These are phyloP conservation scores for Synergus gifuensis DNA, from an alignment of 2,888 invertebrate genomes.

Conservation along the genomic window DNA sequence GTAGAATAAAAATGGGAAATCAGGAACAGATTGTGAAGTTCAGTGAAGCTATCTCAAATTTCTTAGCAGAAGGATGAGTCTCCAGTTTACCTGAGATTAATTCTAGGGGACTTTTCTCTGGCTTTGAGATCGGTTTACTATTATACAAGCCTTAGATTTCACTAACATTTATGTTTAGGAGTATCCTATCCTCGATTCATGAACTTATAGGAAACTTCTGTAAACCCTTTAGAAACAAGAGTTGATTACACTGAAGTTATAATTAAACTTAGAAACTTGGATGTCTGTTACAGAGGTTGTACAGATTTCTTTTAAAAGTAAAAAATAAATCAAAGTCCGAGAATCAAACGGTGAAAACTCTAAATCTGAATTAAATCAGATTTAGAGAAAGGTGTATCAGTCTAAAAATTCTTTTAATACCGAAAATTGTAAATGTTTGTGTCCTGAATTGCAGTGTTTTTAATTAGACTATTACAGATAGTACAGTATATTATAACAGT, in stretches of 20 bases:
- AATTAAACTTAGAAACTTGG: neutral
- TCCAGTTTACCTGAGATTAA: neutral
- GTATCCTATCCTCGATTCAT: neutral
- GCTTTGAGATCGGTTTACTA: conserved; percentile 21
- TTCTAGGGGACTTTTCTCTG: neutral
- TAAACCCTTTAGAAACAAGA: neutral
- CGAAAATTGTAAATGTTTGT: neutral
- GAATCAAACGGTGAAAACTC: neutral
- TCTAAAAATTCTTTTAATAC: neutral
- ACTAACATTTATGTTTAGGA: conserved; percentile 9
- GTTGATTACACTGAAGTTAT: neutral
- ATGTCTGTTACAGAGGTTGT: neutral
- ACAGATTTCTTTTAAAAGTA: neutral
- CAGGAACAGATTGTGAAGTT: neutral
- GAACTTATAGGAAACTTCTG: conserved; percentile 12
- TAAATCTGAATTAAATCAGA: no score
- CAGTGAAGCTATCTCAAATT: neutral
- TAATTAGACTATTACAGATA: no score
- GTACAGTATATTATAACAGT: no score
- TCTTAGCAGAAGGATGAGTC: neutral
- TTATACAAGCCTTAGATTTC: conserved; percentile 9
- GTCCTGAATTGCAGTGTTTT: neutral
- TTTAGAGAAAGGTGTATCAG: neutral
- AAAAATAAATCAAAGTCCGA: neutral
- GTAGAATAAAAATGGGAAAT: neutral